These are phyloP conservation scores for Dufourea novaeangliae DNA, from an alignment of 1,140 invertebrate genomes.

Conservation along the genomic window DNA sequence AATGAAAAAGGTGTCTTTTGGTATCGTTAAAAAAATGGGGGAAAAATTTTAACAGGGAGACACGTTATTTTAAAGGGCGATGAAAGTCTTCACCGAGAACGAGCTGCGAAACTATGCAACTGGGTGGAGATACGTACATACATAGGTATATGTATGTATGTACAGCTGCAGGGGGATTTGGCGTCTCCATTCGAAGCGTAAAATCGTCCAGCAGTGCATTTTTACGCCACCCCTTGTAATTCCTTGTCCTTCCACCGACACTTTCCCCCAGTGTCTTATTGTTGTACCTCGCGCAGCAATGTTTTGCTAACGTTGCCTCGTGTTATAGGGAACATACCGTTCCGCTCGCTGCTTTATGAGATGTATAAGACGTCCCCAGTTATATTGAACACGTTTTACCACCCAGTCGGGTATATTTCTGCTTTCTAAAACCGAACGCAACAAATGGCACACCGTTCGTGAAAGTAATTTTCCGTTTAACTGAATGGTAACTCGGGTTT, in stretches of 20 bases:
- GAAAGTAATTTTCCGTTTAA: constrained; percentile 9
- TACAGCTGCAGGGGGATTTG: constrained; percentile 51
- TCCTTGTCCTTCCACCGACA: constrained; percentile 43
- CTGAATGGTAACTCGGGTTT: background rate
- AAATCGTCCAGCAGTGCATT: constrained; percentile 72
- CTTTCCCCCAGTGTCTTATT: constrained; percentile 38
- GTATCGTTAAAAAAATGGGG: too few species aligned
- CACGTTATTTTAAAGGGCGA: background rate
- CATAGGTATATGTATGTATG: too few species aligned
- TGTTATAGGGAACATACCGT: constrained; percentile 14
- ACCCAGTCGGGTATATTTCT: background rate
- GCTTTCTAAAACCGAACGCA: background rate
- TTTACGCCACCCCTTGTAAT: constrained; percentile 60
- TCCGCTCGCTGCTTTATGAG: constrained; percentile 19
- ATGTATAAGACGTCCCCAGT: constrained; percentile 3
- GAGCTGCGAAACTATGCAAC: background rate
- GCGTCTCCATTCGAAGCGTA: constrained; percentile 65
- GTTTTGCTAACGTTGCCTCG: constrained; percentile 55
- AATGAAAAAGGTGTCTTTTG: too few species aligned
- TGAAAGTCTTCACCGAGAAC: background rate
- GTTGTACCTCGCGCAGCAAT: constrained; percentile 10
- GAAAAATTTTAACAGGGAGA: background rate
- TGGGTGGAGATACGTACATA: constrained; percentile 15
- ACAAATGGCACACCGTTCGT: background rate
- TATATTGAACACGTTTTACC: background rate